Evolutionary conservation across 2,113 vertebrate species (phyloP), one percentile per base, ranked within the genome.

Genomic region (Accipiter virgatus): DNA sequence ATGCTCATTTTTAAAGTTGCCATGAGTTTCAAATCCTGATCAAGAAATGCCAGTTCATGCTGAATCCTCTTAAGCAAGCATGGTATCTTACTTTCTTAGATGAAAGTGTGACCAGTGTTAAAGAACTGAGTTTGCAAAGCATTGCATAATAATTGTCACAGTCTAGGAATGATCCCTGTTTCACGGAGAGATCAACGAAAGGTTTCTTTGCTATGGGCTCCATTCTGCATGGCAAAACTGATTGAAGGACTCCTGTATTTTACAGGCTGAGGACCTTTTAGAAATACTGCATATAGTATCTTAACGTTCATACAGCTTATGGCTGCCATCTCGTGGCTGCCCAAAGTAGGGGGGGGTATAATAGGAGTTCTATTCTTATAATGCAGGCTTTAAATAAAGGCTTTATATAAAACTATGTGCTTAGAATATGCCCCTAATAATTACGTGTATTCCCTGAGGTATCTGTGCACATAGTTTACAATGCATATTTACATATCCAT

Each of bases 261-360:
- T 62, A 36, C 12, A 59, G 29, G 11, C 22, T 47, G 45, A 74
- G 38, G 16, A 58, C 21, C 11, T 31, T 17, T 5, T 27, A 55
- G 62, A 84, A 71, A 21, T 11, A 17, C 3, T 43, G 16, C 10
- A 12, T 4, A 34, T 6, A 23, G 6, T 7, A 32, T 13, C 27
- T 32, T 40, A 19, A 31, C 12, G 5, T 27, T 43, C 50, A 27
- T 13, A 4, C 22, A 56, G 27, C 14, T 71, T 81, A 6, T 26
- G 36, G 56, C 68, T 96, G 93, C 93, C 96, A 85, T 47, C 93
- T 91, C 26, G 56, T 71, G 94, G 81, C 78, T 62, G 48, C 29
- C 75, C 61, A 52, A 52, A 27, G 50, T 50, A 3, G 50, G 8
- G 50, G 14, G 23, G 23, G 8, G 25, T 12, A 32, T 13, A 73